Conservation (phyloP, 2,888 invertebrate species). For the Zygothrica quintamaculata region DNA sequence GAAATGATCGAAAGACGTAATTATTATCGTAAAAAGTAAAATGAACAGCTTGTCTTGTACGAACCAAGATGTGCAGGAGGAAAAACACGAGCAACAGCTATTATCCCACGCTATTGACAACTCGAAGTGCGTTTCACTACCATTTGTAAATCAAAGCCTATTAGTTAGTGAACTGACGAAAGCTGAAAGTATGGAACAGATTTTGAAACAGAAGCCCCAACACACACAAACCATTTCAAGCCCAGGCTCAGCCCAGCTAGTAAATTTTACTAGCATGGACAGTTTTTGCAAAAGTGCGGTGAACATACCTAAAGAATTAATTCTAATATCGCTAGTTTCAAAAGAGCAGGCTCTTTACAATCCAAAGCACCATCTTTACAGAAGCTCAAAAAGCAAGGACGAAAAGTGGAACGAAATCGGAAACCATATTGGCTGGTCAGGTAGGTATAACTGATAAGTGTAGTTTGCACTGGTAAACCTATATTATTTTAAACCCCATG, state of each 20-base stretch:
- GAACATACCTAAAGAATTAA: slow-evolving; percentile 76
- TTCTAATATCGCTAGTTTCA: slow-evolving; percentile 78
- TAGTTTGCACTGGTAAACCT: background rate
- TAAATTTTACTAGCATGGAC: slow-evolving; percentile 65
- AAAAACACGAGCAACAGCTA: slow-evolving; percentile 41
- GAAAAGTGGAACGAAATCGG: slow-evolving; percentile 81
- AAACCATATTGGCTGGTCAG: slow-evolving; percentile 78
- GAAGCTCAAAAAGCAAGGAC: slow-evolving; percentile 79
- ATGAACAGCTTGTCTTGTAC: slow-evolving; percentile 63
- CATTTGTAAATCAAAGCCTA: slow-evolving; percentile 37
- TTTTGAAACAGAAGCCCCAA: slow-evolving; percentile 46
- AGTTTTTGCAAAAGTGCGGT: slow-evolving; percentile 63
- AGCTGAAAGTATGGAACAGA: slow-evolving; percentile 25
- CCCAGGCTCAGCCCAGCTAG: slow-evolving; percentile 44
- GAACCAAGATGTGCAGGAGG: slow-evolving; percentile 39
- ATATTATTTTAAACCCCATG: too few species aligned
- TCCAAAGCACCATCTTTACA: slow-evolving; percentile 81
- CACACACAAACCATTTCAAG: slow-evolving; percentile 28
- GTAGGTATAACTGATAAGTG: slow-evolving; percentile 47
- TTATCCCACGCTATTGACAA: slow-evolving; percentile 31
- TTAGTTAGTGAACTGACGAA: slow-evolving; percentile 40
- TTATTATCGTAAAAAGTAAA: slow-evolving; percentile 12
- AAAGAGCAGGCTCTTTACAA: slow-evolving; percentile 82
- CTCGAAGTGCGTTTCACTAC: slow-evolving; percentile 47
- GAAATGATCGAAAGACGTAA: slow-evolving; percentile 38